These are phyloP conservation scores for Isichthys henryi DNA, from an alignment of 2,113 vertebrate species.

Conservation along the genomic window DNA sequence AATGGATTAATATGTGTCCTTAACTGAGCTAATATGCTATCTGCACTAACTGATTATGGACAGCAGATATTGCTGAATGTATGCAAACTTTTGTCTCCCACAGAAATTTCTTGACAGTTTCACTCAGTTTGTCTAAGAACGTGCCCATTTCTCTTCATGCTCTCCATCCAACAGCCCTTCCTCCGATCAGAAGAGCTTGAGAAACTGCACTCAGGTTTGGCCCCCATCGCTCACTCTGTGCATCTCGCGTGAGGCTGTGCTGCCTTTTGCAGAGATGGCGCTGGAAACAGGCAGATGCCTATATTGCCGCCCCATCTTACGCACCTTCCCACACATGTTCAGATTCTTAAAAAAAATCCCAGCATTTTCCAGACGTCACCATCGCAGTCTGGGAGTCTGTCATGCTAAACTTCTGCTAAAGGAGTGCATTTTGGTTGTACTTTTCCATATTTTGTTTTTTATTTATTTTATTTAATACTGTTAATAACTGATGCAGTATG, in stretches of 20 bases:
- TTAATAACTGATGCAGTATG: not conserved
- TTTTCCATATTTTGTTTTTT: conserved; percentile 12
- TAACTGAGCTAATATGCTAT: not conserved
- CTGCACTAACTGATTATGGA: not conserved
- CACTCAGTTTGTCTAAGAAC: not conserved
- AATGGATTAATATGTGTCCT: not conserved
- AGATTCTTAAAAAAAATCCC: conserved; percentile 13
- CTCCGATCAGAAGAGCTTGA: not conserved
- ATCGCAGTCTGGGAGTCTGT: not conserved
- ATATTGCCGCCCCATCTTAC: not conserved
- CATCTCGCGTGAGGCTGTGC: not conserved
- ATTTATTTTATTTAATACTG: not conserved
- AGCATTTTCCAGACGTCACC: no score
- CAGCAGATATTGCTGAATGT: not conserved
- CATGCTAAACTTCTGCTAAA: not conserved
- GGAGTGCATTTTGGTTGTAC: conserved; percentile 15
- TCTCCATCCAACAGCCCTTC: not conserved
- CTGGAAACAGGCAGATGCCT: conserved; percentile 1
- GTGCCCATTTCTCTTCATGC: not conserved
- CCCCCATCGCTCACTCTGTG: not conserved
- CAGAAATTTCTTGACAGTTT: not conserved
- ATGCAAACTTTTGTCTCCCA: not conserved
- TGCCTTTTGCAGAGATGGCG: not conserved
- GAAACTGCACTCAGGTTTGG: not conserved
- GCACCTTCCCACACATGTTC: not conserved